These are phyloP conservation scores for Chionomys nivalis DNA, from an alignment of 2,113 vertebrate genomes.

Conservation along the genomic window DNA sequence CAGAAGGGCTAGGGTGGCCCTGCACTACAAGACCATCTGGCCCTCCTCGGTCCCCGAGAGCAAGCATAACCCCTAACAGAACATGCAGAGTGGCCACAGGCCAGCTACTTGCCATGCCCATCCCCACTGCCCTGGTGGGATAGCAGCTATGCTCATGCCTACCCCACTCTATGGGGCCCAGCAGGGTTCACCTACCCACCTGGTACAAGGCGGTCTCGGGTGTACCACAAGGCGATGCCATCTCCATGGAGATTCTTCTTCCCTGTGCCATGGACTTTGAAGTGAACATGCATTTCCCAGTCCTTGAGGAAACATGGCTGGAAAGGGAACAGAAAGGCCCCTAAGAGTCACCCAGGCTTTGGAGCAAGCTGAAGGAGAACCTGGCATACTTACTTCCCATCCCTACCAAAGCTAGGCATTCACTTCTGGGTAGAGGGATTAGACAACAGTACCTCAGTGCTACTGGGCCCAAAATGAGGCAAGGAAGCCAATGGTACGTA, in stretches of 20 bases:
- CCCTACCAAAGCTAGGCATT: background rate
- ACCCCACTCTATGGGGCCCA: too few species aligned
- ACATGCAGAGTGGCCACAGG: background rate
- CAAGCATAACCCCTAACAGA: background rate
- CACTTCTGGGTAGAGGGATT: background rate
- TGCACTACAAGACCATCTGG: too few species aligned
- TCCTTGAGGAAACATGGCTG: constrained; percentile 98
- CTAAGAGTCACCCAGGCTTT: background rate
- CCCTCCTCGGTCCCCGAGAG: background rate
- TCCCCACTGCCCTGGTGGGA: too few species aligned
- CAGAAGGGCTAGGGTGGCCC: accelerated
- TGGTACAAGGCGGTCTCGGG: constrained; percentile 92
- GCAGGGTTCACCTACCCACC: constrained; percentile 83
- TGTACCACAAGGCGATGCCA: constrained; percentile 98
- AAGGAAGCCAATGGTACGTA: background rate
- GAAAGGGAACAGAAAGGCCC: background rate
- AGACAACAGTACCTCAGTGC: background rate
- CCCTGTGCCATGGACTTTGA: constrained; percentile 94
- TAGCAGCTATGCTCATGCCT: background rate
- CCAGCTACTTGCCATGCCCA: background rate
- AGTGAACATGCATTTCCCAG: constrained; percentile 99
- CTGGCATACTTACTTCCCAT: background rate
- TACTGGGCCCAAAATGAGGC: background rate
- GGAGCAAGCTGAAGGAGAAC: too few species aligned
- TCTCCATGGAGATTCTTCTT: constrained; percentile 99